These are phyloP conservation scores for Brachionus rubens DNA, from an alignment of 1,140 invertebrate species.

Conservation along the genomic window DNA sequence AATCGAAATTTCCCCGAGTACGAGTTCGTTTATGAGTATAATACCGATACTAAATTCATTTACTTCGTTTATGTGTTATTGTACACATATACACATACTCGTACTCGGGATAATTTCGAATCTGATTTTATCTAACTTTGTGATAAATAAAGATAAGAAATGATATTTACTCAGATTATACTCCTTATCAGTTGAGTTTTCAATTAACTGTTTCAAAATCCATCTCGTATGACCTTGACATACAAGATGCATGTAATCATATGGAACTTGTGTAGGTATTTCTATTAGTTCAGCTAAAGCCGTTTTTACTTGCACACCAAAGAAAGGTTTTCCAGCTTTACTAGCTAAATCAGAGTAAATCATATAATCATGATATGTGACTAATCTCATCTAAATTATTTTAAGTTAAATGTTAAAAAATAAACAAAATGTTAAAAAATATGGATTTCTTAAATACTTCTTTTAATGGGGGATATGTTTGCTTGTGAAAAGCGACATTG, in stretches of 20 bases:
- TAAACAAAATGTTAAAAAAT: background rate
- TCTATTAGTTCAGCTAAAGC: background rate
- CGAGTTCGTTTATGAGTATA: no score
- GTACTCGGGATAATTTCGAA: no score
- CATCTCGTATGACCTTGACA: background rate
- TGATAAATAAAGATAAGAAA: background rate
- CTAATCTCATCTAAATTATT: background rate
- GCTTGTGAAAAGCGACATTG: background rate
- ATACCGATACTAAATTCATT: no score
- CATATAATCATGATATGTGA: background rate
- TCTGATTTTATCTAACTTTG: background rate
- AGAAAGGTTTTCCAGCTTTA: background rate
- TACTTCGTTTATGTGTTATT: no score
- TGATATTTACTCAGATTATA: background rate
- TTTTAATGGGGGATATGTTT: background rate
- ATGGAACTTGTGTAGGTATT: background rate
- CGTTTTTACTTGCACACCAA: background rate
- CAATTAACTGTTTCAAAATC: background rate
- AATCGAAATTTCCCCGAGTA: no score
- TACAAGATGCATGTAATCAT: background rate
- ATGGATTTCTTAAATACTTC: background rate
- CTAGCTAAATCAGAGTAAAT: background rate
- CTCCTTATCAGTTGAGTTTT: background rate
- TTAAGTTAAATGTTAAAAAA: background rate
- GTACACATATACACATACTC: no score